These are phyloP conservation scores for Cephus runcator DNA, from an alignment of 2,888 invertebrate genomes.

Conservation along the genomic window DNA sequence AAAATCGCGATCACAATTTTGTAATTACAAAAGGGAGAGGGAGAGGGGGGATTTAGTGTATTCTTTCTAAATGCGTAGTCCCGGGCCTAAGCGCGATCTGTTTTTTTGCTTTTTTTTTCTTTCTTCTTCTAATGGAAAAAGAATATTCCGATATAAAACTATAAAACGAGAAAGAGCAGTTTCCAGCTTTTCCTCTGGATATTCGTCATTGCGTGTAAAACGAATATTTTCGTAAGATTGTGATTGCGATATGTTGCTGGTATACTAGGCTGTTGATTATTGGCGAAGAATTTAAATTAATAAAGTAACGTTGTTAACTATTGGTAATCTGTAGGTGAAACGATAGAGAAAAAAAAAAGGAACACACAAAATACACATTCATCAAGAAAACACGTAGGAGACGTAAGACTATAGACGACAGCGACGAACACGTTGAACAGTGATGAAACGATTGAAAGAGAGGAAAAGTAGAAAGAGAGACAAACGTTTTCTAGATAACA, in stretches of 20 bases:
- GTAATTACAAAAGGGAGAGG: background rate
- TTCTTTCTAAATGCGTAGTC: background rate
- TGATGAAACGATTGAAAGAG: background rate
- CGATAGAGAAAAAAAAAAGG: constrained; percentile 6
- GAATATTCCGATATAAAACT: background rate
- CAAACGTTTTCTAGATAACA: background rate
- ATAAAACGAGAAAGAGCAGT: background rate
- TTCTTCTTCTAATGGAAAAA: background rate
- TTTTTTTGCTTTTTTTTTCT: no score
- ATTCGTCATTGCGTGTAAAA: background rate
- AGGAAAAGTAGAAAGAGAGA: background rate
- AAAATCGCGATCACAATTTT: background rate
- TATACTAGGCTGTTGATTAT: constrained; percentile 22
- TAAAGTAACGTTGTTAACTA: constrained; percentile 19
- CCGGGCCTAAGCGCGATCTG: background rate
- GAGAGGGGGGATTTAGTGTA: background rate
- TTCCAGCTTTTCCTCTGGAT: background rate
- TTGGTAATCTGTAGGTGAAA: constrained; percentile 13
- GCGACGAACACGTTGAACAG: background rate
- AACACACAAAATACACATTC: constrained; percentile 10
- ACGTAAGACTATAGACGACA: constrained; percentile 8
- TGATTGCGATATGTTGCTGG: constrained; percentile 17
- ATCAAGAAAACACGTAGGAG: constrained; percentile 1
- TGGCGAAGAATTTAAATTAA: constrained; percentile 20
- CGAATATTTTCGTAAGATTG: constrained; percentile 18